Evolutionary conservation across 2,888 invertebrate species (phyloP).

Genomic region (Carpatolechia fugitivella): DNA sequence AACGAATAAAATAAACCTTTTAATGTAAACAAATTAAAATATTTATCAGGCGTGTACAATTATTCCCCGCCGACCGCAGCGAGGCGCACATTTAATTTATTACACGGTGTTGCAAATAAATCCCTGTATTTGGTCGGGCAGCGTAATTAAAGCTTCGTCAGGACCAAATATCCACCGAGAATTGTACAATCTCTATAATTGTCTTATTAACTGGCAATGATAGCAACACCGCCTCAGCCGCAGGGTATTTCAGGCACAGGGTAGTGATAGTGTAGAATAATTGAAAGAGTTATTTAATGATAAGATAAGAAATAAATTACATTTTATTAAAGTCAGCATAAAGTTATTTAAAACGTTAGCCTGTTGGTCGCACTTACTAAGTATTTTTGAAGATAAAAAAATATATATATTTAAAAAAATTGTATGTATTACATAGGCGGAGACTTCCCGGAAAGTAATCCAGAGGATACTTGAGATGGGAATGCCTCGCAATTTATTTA

Average conservation of each 20-base stretch:
- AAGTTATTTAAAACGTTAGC: no score
- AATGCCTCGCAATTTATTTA: no score
- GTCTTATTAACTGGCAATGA: not conserved
- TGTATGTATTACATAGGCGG: no score
- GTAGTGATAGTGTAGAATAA: not conserved
- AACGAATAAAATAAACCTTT: no score
- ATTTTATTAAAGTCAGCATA: no score
- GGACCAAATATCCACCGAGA: not conserved
- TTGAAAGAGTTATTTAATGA: no score
- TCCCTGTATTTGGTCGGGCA: conserved; percentile 2
- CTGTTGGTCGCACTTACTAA: no score
- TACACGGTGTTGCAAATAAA: conserved; percentile 5
- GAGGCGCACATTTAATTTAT: conserved; percentile 13
- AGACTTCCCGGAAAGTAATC: no score
- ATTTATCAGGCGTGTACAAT: not conserved
- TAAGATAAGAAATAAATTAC: no score
- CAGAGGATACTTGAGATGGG: no score
- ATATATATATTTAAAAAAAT: no score
- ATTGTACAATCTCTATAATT: not conserved
- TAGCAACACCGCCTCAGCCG: not conserved
- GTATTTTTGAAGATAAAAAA: no score
- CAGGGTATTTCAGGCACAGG: not conserved
- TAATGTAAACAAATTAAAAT: not conserved
- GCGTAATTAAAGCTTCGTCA: not conserved
- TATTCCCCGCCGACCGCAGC: not conserved